phyloP scores from a whole-genome alignment of 2,888 invertebrate genomes.

The Acanthacorydalis orientalis region DNA sequence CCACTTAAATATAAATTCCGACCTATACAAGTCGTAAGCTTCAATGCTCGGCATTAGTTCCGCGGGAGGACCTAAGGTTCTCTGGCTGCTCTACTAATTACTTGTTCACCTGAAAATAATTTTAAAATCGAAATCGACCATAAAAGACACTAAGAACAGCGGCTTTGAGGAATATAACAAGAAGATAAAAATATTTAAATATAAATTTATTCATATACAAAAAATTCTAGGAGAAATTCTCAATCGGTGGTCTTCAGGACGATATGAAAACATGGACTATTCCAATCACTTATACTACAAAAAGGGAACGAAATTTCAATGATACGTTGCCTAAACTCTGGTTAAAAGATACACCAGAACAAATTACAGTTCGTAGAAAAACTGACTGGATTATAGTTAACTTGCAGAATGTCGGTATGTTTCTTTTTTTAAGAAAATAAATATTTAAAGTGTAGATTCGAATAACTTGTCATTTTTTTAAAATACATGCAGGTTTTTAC shows the following conservation, averaged over 20 bases:
- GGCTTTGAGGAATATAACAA: no score
- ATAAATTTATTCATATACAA: no score
- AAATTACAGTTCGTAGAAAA: conserved; percentile 18
- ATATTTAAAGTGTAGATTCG: conserved; percentile 11
- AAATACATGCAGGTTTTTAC: conserved; percentile 35
- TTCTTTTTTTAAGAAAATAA: conserved; percentile 15
- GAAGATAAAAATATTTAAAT: no score
- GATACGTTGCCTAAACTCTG: conserved; percentile 30
- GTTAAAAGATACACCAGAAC: conserved; percentile 26
- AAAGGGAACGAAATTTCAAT: conserved; percentile 18
- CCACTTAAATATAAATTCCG: no score
- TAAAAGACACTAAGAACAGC: no score
- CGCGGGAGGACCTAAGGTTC: no score
- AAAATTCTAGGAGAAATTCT: conserved; percentile 1
- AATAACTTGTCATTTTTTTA: conserved; percentile 19
- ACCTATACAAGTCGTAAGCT: no score
- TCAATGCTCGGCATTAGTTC: no score
- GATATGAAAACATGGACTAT: conserved; percentile 28
- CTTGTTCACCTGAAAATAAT: no score
- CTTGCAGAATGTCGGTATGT: conserved; percentile 40
- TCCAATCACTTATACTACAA: conserved; percentile 29
- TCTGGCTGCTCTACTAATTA: no score
- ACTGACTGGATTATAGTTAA: conserved; percentile 46
- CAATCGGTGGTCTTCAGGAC: conserved; percentile 8
- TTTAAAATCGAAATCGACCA: no score